phyloP scores from a whole-genome alignment of 2,797 vertebrate species.

The Emys orbicularis region DNA sequence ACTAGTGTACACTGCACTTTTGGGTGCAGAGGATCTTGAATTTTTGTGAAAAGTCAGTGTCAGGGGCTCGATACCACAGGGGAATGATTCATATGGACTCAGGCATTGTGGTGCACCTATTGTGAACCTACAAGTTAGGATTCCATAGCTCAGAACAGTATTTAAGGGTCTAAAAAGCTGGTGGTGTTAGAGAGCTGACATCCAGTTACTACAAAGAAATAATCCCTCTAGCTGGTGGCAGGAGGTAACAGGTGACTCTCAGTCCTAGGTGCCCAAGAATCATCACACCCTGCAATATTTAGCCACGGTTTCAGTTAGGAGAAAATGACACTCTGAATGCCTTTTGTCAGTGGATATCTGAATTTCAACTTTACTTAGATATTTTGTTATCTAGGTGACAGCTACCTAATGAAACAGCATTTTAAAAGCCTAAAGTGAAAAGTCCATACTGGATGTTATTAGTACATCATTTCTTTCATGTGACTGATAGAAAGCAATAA shows the following conservation, averaged over 20 bases:
- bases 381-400: background rate
- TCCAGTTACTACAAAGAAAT: background rate
- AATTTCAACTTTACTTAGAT: background rate
- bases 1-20: background rate
- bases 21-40: background rate
- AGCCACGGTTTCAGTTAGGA: background rate
- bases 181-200: background rate
- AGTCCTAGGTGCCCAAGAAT: background rate
- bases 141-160: background rate
- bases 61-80: background rate
- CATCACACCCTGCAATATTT: background rate
- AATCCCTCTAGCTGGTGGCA: background rate
- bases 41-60: background rate
- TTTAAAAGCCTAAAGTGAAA: constrained; percentile 19
- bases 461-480: background rate
- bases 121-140: background rate
- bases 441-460: background rate
- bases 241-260: background rate
- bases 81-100: background rate
- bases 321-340: background rate
- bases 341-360: background rate
- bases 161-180: background rate
- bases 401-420: constrained; percentile 31
- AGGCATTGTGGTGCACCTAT: background rate
- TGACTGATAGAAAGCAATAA: constrained; percentile 15